Evolutionary conservation across 37 sponge, comb jelly and placozoan species (phyloP).

Genomic region (Bolinopsis microptera): DNA sequence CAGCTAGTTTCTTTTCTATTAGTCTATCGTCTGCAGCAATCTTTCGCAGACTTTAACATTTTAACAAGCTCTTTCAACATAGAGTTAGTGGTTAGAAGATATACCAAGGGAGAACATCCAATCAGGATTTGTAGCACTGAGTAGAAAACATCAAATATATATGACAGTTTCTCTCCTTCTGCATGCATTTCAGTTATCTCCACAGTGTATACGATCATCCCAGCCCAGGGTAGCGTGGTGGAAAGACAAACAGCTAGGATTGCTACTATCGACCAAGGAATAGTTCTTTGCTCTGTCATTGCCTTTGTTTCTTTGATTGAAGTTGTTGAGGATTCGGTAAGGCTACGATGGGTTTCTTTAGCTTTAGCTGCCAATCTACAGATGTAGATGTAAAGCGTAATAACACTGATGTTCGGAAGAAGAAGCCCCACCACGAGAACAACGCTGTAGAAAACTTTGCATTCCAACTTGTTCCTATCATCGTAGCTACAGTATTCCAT

Average conservation of each 20-base stretch:
- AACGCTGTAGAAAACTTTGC: not conserved
- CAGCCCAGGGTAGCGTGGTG: not conserved
- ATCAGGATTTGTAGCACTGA: not conserved
- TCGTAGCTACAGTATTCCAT: not conserved
- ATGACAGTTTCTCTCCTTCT: not conserved
- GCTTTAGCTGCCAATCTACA: not conserved
- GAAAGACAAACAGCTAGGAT: not conserved
- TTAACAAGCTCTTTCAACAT: not conserved
- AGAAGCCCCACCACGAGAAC: not conserved
- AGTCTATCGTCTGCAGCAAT: too few species aligned
- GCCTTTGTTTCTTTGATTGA: not conserved
- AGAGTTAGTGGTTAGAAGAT: not conserved
- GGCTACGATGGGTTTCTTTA: not conserved
- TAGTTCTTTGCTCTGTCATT: not conserved
- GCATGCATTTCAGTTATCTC: not conserved
- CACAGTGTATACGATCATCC: not conserved
- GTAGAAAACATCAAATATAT: not conserved
- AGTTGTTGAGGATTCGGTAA: not conserved
- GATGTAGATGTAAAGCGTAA: not conserved
- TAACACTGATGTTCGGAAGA: not conserved
- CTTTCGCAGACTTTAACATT: too few species aligned
- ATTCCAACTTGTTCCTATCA: not conserved
- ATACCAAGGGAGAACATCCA: constrained; percentile 22
- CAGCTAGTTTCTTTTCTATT: too few species aligned
- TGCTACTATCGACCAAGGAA: not conserved